Conservation (phyloP, 2,113 vertebrate genomes). For the Sinosuthora webbiana region DNA sequence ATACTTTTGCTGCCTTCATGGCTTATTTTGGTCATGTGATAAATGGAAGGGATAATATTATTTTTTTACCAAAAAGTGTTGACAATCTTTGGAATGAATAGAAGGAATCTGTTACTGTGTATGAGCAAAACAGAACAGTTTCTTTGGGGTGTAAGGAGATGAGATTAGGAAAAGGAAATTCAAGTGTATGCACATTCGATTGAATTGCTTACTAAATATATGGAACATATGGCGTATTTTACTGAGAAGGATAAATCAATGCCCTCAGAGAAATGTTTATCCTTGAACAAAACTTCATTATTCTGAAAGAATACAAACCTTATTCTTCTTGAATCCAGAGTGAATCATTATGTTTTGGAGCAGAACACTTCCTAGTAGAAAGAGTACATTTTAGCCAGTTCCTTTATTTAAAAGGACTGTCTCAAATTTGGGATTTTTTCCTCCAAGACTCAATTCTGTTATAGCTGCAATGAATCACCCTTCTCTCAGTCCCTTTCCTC, state of each 20-base stretch:
- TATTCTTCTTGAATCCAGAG: not conserved
- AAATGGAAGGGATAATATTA: not conserved
- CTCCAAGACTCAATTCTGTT: not conserved
- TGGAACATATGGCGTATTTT: accelerated
- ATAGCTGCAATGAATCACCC: not conserved
- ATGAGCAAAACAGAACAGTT: not conserved
- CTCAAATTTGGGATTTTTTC: not conserved
- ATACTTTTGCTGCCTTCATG: not conserved
- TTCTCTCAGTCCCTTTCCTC: not conserved
- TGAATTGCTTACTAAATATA: not conserved
- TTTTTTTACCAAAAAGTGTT: not conserved
- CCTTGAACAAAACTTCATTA: not conserved
- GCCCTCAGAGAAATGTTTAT: not conserved
- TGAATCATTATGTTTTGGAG: not conserved
- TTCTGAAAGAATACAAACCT: not conserved
- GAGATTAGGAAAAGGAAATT: not conserved
- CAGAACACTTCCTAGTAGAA: not conserved
- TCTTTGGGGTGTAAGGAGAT: not conserved
- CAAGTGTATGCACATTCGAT: not conserved
- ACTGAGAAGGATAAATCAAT: not conserved
- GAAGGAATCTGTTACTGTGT: not conserved
- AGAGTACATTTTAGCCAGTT: not conserved
- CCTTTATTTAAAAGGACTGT: not conserved
- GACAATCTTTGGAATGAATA: not conserved
- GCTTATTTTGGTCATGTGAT: not conserved